phyloP scores from a whole-genome alignment of 2,797 vertebrate genomes.

The Sebastes variabilis region DNA sequence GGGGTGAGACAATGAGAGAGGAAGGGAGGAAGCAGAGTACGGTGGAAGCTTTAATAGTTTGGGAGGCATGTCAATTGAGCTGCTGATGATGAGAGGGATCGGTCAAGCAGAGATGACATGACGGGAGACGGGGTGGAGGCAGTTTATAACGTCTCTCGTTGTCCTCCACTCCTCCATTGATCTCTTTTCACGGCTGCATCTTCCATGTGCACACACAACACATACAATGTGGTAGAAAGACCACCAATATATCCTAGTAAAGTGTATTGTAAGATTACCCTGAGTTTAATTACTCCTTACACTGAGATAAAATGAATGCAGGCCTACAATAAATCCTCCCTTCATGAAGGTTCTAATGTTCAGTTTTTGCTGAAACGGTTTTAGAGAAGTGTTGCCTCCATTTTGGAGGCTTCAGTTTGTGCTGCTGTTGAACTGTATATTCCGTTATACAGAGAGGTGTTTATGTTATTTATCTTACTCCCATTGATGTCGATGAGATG shows the following conservation, averaged over 20 bases:
- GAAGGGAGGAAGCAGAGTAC: neutral
- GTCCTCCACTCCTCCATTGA: neutral
- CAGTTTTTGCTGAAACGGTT: neutral
- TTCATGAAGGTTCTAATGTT: neutral
- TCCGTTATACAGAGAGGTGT: too few relatives aligned
- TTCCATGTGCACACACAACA: neutral
- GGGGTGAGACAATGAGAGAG: slow-evolving; percentile 2
- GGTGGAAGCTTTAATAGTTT: slow-evolving; percentile 25
- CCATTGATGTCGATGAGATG: too few relatives aligned
- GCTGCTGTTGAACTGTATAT: too few relatives aligned
- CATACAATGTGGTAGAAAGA: neutral
- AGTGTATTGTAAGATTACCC: neutral
- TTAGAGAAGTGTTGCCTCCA: too few relatives aligned
- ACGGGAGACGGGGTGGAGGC: neutral
- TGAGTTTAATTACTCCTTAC: neutral
- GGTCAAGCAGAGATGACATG: slow-evolving; percentile 47
- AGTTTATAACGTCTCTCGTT: neutral
- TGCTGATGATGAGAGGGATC: slow-evolving; percentile 36
- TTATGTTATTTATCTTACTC: too few relatives aligned
- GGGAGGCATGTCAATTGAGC: slow-evolving; percentile 24
- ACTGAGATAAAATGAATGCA: neutral
- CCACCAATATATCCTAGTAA: neutral
- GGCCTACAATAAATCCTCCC: neutral
- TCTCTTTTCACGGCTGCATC: neutral
- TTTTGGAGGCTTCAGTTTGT: too few relatives aligned